Evolutionary conservation across 1,140 invertebrate species (phyloP).

Genomic region (Heliconius himera): DNA sequence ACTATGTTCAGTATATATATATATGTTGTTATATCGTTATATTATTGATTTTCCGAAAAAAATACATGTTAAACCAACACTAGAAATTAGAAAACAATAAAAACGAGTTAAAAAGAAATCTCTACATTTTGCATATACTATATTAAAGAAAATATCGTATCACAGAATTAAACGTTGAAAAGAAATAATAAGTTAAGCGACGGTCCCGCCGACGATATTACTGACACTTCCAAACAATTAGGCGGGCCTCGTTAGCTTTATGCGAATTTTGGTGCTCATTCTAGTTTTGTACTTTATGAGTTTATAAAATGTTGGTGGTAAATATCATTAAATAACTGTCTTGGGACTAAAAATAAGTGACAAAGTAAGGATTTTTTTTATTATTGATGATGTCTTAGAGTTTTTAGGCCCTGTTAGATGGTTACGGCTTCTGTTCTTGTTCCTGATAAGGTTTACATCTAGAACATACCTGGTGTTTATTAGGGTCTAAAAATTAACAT

Average conservation of each 20-base stretch:
- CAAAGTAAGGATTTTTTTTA: not conserved
- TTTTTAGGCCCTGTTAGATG: no score
- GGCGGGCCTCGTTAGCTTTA: slow-evolving; percentile 71
- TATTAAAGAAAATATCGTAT: slow-evolving; percentile 69
- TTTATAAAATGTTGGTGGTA: slow-evolving; percentile 50
- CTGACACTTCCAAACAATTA: slow-evolving; percentile 78
- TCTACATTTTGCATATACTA: slow-evolving; percentile 43
- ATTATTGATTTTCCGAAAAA: no score
- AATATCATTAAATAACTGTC: not conserved
- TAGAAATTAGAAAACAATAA: not conserved
- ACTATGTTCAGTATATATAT: no score
- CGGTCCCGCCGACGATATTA: slow-evolving; percentile 50
- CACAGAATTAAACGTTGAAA: slow-evolving; percentile 74
- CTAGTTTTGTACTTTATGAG: slow-evolving; percentile 55
- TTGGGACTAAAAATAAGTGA: not conserved
- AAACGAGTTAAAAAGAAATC: not conserved
- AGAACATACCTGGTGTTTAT: no score
- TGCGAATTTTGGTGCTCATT: slow-evolving; percentile 49
- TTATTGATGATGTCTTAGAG: no score
- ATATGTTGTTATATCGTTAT: no score
- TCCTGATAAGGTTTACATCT: no score
- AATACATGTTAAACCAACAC: no score
- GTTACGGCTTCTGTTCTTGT: no score
- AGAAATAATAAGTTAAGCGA: slow-evolving; percentile 66
- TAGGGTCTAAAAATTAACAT: no score